Conservation (phyloP, 1,140 invertebrate species). For the Drosophila fuyamai region DNA sequence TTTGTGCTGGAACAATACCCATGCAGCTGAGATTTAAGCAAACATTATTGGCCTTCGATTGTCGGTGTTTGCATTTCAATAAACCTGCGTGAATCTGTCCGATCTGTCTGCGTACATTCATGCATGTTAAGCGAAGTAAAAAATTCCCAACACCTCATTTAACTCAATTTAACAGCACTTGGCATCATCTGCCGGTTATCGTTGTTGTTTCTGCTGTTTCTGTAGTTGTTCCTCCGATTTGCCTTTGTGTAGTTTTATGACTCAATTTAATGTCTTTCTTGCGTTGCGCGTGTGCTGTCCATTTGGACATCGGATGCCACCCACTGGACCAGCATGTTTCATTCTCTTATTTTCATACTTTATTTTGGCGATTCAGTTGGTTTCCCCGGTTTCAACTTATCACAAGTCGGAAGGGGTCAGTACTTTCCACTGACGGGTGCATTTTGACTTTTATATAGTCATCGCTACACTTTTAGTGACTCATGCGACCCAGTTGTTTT, state of each 20-base stretch:
- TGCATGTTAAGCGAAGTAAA: constrained; percentile 62
- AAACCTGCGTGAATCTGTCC: constrained; percentile 44
- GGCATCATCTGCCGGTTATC: constrained; percentile 65
- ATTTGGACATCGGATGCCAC: constrained; percentile 46
- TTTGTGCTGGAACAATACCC: constrained; percentile 63
- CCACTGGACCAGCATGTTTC: constrained; percentile 46
- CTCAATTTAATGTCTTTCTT: constrained; percentile 80
- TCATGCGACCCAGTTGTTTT: constrained; percentile 35
- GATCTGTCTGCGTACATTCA: constrained; percentile 44
- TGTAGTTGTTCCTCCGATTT: constrained; percentile 25
- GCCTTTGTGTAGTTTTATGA: constrained; percentile 69
- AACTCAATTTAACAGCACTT: constrained; percentile 66
- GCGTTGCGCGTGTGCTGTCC: constrained; percentile 68
- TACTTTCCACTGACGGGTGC: constrained; percentile 26
- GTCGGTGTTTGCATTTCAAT: constrained; percentile 65
- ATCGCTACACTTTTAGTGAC: constrained; percentile 11
- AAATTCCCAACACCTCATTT: constrained; percentile 74
- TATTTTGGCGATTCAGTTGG: constrained; percentile 3
- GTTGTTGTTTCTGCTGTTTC: constrained; percentile 11
- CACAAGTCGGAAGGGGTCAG: constrained; percentile 30
- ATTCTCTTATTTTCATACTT: constrained; percentile 14
- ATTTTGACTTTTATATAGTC: constrained; percentile 34
- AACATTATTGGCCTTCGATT: constrained; percentile 79
- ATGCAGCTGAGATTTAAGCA: constrained; percentile 71
- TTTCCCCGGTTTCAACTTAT: background rate